Base-by-base conservation (phyloP, 2,113 vertebrate genomes). In the Crypturellus undulatus region DNA sequence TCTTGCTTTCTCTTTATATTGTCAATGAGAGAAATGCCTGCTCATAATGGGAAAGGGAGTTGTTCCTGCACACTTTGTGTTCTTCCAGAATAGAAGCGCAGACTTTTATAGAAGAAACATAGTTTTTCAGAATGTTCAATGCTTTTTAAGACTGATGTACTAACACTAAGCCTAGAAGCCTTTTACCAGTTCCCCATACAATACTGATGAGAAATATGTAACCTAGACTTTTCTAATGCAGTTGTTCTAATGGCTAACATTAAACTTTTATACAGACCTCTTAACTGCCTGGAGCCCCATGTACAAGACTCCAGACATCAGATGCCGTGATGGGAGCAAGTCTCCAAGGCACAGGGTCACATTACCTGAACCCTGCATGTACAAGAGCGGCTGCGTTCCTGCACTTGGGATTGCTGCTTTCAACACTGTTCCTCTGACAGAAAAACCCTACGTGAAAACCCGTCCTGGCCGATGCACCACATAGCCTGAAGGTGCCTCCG, bases 291-390 rank as follows among this genome's bases (percentile, higher is more conserved):
- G 65, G 20, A 45, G 9, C 52, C 34, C 24, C 21, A 36, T 6
- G 51, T 0, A 0, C 22, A 64, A 65, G 58, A 40, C 4, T 43
- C 15, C 18, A 70, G 12, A n/a, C 15, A 34, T 7, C 51, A 17
- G 73, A 34, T 11, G 25, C 20, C 49, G n/a, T 19, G 28, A 11
- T 13, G 58, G 79, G 20, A 90, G 12, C 26, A 63, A 32, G 18
- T 49, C 43, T n/a, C 17, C 49, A 49, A 30, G 12, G 12, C 0
- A 0, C 18, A 7, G 12, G 8, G 17, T 49, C 1, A 0, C 0
- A 4, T 36, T 30, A 71, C 45, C 40, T 5, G 3, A 1, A 20
- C 18, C n/a, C 7, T 24, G 15, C 28, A 6, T 0, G 7, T 4
- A 16, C 17, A 84, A 54, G 47, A 24, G 21, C 1, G 20, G 6